A percentile compares a stretch with the other conserved stretches of the same genome.
These are phyloP conservation scores for Flabesymbios commensalis DNA, from an alignment of 2,888 invertebrate species.

Conservation along the genomic window DNA sequence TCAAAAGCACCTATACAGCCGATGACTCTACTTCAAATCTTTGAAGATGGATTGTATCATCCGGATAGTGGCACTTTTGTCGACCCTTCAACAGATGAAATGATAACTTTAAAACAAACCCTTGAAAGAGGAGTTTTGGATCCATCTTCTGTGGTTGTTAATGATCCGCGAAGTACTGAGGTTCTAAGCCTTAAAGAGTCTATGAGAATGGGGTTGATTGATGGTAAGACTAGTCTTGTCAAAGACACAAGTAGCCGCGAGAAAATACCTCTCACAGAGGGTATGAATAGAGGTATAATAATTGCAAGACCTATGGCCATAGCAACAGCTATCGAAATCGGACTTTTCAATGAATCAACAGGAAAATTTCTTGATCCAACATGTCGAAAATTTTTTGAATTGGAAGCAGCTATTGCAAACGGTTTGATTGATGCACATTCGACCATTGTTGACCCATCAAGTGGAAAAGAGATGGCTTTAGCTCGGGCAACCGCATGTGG, in stretches of 20 bases:
- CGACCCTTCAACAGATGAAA: constrained; percentile 78
- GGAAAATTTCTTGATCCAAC: constrained; percentile 38
- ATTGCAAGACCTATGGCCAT: constrained; percentile 35
- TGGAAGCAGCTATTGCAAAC: constrained; percentile 33
- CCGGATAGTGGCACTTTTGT: constrained; percentile 71
- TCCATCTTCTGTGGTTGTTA: constrained; percentile 29
- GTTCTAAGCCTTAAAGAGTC: constrained; percentile 42
- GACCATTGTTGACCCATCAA: constrained; percentile 33
- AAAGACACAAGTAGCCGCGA: constrained; percentile 39
- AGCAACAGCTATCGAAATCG: constrained; percentile 34
- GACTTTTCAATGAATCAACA: constrained; percentile 36
- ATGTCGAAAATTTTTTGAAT: constrained; percentile 30
- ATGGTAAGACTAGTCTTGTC: constrained; percentile 71
- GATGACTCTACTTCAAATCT: constrained; percentile 32
- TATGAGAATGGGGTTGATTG: constrained; percentile 70
- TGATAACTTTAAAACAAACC: constrained; percentile 68
- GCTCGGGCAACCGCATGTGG: constrained; percentile 31
- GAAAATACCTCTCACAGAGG: constrained; percentile 81
- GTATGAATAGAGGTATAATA: constrained; percentile 67
- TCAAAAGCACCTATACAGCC: constrained; percentile 9
- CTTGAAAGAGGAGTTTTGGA: constrained; percentile 31
- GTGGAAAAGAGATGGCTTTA: constrained; percentile 25
- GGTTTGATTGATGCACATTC: constrained; percentile 35
- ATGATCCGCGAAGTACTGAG: constrained; percentile 32
- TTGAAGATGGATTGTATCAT: constrained; percentile 84